Percentiles rank a stretch among this genome's conserved stretches.
Conservation (phyloP, 1,140 invertebrate species). For the Cyrtorhinus lividipennis region DNA sequence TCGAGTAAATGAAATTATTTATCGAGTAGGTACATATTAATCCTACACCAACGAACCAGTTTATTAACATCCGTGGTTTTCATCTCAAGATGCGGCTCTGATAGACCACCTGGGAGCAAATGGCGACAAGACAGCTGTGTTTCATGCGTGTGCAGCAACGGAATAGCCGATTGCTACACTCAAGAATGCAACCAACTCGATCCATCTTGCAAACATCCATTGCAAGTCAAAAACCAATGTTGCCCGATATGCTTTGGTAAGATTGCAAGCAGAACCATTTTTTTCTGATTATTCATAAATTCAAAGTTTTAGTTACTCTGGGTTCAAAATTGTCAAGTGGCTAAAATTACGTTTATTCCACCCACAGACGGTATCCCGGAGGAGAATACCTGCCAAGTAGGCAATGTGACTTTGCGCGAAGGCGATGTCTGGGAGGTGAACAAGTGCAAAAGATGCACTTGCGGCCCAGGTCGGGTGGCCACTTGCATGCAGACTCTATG, state of each 20-base stretch:
- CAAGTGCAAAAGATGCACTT: conserved; percentile 24
- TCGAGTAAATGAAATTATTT: too few relatives aligned
- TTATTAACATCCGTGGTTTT: too few relatives aligned
- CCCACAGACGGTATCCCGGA: not conserved
- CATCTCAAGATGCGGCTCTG: conserved; percentile 15
- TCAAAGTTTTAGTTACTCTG: too few relatives aligned
- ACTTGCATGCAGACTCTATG: conserved; percentile 27
- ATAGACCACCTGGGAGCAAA: conserved; percentile 25
- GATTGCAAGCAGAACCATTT: too few relatives aligned
- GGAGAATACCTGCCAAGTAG: conserved; percentile 18
- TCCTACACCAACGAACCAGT: too few relatives aligned
- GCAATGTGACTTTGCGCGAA: conserved; percentile 22
- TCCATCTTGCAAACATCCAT: conserved; percentile 29
- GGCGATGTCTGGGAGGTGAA: conserved; percentile 23
- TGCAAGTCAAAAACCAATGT: conserved; percentile 36
- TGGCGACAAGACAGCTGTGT: conserved; percentile 35
- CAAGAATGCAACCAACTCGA: conserved; percentile 31
- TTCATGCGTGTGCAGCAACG: conserved; percentile 33
- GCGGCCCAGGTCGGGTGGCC: conserved; percentile 24
- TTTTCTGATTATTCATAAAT: too few relatives aligned
- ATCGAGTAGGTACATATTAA: too few relatives aligned
- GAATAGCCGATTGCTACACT: conserved; percentile 33
- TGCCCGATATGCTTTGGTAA: conserved; percentile 35
- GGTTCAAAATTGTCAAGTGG: too few relatives aligned
- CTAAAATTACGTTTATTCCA: too few relatives aligned